Percentiles rank a stretch among this genome's conserved stretches.
phyloP scores from a whole-genome alignment of 1,140 invertebrate species.

The Mycetomoellerius zeteki region DNA sequence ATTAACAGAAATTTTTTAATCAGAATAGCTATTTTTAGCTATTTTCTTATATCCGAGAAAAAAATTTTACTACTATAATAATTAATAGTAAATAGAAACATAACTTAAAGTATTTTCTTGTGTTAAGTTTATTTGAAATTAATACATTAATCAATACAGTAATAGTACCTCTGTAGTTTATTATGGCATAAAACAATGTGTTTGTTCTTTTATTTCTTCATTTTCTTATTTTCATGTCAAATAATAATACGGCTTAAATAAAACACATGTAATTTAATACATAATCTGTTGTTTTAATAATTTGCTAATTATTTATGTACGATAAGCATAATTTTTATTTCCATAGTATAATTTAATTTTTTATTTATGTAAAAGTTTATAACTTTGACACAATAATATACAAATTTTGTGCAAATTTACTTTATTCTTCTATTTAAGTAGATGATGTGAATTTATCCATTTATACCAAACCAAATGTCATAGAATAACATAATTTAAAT shows the following conservation, averaged over 20 bases:
- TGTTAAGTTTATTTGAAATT: no score
- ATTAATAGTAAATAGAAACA: no score
- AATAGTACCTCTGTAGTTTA: no score
- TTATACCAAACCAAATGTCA: background rate
- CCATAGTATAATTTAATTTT: background rate
- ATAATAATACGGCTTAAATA: background rate
- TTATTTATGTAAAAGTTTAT: background rate
- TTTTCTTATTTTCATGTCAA: background rate
- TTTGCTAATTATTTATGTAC: no score
- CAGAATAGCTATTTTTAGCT: no score
- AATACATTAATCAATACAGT: no score
- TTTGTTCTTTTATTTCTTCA: background rate
- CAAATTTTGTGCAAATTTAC: background rate
- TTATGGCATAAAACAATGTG: no score
- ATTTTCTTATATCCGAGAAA: no score
- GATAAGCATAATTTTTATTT: background rate
- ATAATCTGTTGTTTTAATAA: background rate
- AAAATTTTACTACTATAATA: background rate
- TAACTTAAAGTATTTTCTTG: no score
- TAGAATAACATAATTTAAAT: background rate
- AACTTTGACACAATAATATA: background rate
- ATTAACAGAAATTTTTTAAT: no score
- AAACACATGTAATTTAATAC: background rate
- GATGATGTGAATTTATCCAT: slow-evolving; percentile 23
- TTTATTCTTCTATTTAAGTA: background rate